Conservation (phyloP, 2,113 vertebrate species). For the Boulengeromyrus knoepffleri region DNA sequence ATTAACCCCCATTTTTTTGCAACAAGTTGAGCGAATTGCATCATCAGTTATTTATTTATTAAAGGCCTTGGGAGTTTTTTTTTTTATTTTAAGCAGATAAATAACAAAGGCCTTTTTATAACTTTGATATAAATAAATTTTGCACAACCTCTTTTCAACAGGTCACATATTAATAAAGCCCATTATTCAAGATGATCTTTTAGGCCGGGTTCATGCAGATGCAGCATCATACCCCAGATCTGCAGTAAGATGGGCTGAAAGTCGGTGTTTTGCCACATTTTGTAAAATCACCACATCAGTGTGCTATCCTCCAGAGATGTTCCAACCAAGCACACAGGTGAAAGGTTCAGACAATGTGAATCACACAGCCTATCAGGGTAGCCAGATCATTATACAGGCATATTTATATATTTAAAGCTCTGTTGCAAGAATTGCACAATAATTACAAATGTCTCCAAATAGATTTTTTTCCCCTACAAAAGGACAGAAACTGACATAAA, state of each 20-base stretch:
- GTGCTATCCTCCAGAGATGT: background rate
- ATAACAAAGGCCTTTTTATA: background rate
- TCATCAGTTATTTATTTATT: constrained; percentile 48
- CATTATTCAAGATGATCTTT: background rate
- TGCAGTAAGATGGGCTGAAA: background rate
- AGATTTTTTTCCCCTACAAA: background rate
- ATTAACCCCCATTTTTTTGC: background rate
- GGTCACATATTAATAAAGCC: constrained; percentile 8
- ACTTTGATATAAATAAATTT: background rate
- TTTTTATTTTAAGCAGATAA: background rate
- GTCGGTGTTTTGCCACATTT: background rate
- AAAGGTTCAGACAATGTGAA: background rate
- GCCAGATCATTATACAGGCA: background rate
- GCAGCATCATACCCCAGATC: too few species aligned
- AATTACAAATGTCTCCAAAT: background rate
- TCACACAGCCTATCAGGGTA: background rate
- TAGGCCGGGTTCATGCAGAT: background rate
- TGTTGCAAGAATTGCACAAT: background rate
- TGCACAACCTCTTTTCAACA: background rate
- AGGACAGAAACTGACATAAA: background rate
- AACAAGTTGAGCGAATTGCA: constrained; percentile 30
- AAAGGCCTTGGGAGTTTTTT: constrained; percentile 37
- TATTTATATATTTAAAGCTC: background rate
- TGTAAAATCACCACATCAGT: background rate
- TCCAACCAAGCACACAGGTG: background rate